Percentiles rank a stretch among this genome's conserved stretches.
These are phyloP conservation scores for Dichetophora obliterata DNA, from an alignment of 2,888 invertebrate genomes.

Conservation along the genomic window DNA sequence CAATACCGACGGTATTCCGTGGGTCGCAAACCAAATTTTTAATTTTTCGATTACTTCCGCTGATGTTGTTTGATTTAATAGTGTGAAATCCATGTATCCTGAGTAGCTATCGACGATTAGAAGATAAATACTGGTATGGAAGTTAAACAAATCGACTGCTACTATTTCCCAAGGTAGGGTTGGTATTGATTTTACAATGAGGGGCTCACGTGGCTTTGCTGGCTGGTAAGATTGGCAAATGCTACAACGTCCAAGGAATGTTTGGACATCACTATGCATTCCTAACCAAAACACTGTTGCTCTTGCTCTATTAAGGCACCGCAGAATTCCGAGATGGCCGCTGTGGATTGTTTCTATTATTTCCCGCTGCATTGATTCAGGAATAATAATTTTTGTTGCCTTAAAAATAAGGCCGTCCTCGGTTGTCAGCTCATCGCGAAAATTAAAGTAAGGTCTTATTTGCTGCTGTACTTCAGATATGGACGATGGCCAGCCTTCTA, in stretches of 20 bases:
- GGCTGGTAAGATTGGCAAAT: constrained; percentile 43
- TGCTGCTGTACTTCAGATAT: constrained; percentile 27
- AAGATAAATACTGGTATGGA: constrained; percentile 40
- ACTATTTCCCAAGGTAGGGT: constrained; percentile 43
- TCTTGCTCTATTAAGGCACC: constrained; percentile 38
- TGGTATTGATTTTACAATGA: too few species aligned
- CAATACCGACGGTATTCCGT: too few species aligned
- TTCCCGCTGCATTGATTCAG: constrained; percentile 38
- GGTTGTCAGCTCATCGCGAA: constrained; percentile 42
- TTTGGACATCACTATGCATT: constrained; percentile 38
- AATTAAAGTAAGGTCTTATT: constrained; percentile 43
- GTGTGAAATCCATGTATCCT: too few species aligned
- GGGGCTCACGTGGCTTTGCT: not conserved
- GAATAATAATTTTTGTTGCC: constrained; percentile 42
- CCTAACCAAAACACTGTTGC: constrained; percentile 43
- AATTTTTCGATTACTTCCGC: too few species aligned
- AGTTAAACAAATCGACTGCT: constrained; percentile 42
- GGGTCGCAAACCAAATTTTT: too few species aligned
- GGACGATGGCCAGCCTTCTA: constrained; percentile 41
- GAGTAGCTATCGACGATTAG: constrained; percentile 31
- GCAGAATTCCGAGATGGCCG: too few species aligned
- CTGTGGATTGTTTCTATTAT: not conserved
- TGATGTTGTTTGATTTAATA: too few species aligned
- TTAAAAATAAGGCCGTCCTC: constrained; percentile 42
- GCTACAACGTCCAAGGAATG: constrained; percentile 39